Evolutionary conservation across 2,888 invertebrate genomes (phyloP), one percentile per base, ranked within the genome.

Genomic region (Mactromeris polynyma): DNA sequence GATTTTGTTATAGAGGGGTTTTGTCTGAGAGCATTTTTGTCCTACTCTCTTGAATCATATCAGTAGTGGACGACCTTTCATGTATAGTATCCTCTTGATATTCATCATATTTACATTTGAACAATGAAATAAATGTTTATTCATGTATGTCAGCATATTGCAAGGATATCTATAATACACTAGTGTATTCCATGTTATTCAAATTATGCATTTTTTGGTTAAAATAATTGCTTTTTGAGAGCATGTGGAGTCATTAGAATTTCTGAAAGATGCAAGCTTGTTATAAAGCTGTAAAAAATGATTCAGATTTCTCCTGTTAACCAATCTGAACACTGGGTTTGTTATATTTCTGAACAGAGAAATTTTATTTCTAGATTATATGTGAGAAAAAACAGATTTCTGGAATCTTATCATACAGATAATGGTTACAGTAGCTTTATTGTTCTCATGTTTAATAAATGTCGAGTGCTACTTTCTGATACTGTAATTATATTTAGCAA

Each of bases 361-460:
- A 7, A 73, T 73, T 73, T 73, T 73, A 73, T 73, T 73, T 73
- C 73, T 64, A 26, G 26, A 64, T 64, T 4, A 64, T 64, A 64
- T 6, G 36, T 33, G 73, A 26, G 73, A 36, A 36, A 73, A 73
- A 31, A 14, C 73, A 73, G 73, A 33, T 19, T 2, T 36, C 33
- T 36, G 73, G 14, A 33, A 33, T 73, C 19, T 73, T 36, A 73
- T 73, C 73, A 26, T 0, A 1, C 2, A 36, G 36, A 17, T 73
- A 36, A 36, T 73, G 36, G 73, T 11, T 36, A 73, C 73, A 73
- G 73, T 73, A 36, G 36, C 19, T 17, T 14, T 73, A 73, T 73
- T 73, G 73, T 73, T 73, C 19, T 46, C 2, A 26, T n/a, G n/a
- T 9, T n/a, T 64, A n/a, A 26, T 64, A 64, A 64, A 64, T 64